Evolutionary conservation across 2,888 invertebrate genomes (phyloP), one percentile per base, ranked within the genome.

Genomic region (Pristionchus exspectatus): DNA sequence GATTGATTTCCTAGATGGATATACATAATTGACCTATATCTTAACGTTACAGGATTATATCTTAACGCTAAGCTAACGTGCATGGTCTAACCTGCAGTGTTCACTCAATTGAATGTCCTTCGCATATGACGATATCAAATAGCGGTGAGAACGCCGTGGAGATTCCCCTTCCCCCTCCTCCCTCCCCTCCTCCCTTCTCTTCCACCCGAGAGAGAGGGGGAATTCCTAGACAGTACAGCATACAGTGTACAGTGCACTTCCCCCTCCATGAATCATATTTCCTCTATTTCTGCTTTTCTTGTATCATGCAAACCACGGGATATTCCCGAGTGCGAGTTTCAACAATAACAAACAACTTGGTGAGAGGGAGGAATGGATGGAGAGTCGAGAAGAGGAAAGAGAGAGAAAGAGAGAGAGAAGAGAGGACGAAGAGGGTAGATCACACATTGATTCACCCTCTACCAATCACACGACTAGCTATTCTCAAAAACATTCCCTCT

Each of bases 341-440:
- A 81, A 81, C 81, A 81, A 81, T n/a, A 81, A 81, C 81, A 81
- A 81, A 81, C 44, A 44, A 54, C 50, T 12, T 81, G n/a, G 50
- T 21, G 50, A 54, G 81, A 81, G 12, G 18, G 81, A 77, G 0
- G 77, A 81, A 74, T 21, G 50, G 81, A 81, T 7, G 16, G 54
- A 77, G 16, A 10, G 74, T 44, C 12, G 21, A 30, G 14, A 12
- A 24, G 44, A 77, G 14, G 44, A 24, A 69, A 12, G 81, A 54
- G 54, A 81, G n/a, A 21, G 21, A 9, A 33, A 72, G 59, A 59
- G 24, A 30, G 30, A 10, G 30, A 16, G 27, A 27, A 5, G 72
- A 72, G 59, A 59, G n/a, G 72, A 72, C 30, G 72, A 18, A 9
- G 16, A 27, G 38, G 81, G 81, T 81, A 81, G 81, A 81, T 81